phyloP scores from a whole-genome alignment of 2,888 invertebrate species.

The Diloba caeruleocephala region DNA sequence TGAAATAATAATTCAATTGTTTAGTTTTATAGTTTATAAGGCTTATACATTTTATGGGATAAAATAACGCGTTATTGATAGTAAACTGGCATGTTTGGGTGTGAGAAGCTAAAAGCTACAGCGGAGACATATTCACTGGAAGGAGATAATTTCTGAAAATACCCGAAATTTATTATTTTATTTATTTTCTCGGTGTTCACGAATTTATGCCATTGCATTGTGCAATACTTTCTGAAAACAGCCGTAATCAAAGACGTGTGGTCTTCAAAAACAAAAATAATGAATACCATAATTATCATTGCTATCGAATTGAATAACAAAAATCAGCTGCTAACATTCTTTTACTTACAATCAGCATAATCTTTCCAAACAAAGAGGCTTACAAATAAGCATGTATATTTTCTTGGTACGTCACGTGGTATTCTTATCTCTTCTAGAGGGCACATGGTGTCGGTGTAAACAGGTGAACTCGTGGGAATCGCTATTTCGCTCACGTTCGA shows the following conservation, averaged over 20 bases:
- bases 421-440: conserved; percentile 59
- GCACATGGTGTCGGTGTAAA: conserved; percentile 62
- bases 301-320: no score
- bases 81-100: conserved; percentile 74
- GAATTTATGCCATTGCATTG: no score
- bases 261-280: no score
- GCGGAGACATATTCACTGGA: conserved; percentile 62
- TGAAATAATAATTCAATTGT: conserved; percentile 62
- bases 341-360: neutral
- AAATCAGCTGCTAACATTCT: no score
- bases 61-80: conserved; percentile 82
- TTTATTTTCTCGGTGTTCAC: no score
- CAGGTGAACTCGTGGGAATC: conserved; percentile 86
- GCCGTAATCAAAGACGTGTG: no score
- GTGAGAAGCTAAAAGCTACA: conserved; percentile 71
- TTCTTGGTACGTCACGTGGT: conserved; percentile 9
- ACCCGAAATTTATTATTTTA: neutral
- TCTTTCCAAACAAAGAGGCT: neutral
- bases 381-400: conserved; percentile 13
- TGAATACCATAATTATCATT: no score
- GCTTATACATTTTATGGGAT: conserved; percentile 68
- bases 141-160: conserved; percentile 24
- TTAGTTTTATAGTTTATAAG: conserved; percentile 61
- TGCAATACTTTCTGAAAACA: no score
- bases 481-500: conserved; percentile 88